These are phyloP conservation scores for Cololabis saira DNA, from an alignment of 2,113 vertebrate species.

Conservation along the genomic window DNA sequence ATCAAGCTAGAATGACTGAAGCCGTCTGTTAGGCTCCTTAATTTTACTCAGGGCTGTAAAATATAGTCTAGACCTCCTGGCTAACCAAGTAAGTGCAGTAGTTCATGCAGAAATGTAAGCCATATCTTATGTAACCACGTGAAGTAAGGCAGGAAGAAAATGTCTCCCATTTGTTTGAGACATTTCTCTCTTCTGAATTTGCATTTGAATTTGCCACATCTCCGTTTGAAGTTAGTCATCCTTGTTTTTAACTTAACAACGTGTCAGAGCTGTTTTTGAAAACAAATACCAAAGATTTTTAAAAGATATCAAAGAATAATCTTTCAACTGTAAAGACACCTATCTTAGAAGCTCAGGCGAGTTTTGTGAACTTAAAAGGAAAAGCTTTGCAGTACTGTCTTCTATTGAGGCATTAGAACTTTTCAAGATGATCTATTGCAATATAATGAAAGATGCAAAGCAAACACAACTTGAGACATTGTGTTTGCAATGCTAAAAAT, in stretches of 20 bases:
- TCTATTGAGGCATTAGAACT: neutral
- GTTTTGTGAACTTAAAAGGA: neutral
- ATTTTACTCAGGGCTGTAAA: conserved; percentile 33
- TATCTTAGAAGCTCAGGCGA: neutral
- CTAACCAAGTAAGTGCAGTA: neutral
- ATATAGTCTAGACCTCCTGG: conserved; percentile 33
- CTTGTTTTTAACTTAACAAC: neutral
- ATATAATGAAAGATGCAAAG: neutral
- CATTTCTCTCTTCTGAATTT: too few relatives aligned
- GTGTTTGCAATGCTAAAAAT: neutral
- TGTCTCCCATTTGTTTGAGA: too few relatives aligned
- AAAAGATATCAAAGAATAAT: neutral
- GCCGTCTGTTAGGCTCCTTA: neutral
- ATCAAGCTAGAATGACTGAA: too few relatives aligned
- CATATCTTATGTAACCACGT: too few relatives aligned
- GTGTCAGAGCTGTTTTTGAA: neutral
- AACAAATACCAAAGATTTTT: neutral
- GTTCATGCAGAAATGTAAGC: too few relatives aligned
- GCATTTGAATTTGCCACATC: too few relatives aligned
- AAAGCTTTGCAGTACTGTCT: neutral
- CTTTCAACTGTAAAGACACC: too few relatives aligned
- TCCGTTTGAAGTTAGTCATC: neutral
- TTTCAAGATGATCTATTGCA: neutral
- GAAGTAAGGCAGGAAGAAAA: too few relatives aligned
- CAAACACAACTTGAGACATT: neutral